Evolutionary conservation across 1,140 invertebrate genomes (phyloP).

Genomic region (Rhizoglyphus robini): DNA sequence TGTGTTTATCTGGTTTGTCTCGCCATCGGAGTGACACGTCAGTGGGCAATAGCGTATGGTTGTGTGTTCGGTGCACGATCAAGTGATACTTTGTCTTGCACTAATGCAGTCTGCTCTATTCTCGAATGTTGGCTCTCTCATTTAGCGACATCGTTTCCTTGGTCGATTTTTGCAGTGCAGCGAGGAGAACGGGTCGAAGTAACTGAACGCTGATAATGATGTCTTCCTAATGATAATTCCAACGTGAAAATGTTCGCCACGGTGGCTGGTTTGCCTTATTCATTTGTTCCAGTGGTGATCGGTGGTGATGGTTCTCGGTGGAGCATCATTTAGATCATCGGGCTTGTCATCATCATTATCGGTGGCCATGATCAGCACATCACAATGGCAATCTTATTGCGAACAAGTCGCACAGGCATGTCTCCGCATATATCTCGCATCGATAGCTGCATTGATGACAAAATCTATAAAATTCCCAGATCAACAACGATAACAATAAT

Average conservation of each 20-base stretch:
- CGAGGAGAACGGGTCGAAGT: background rate
- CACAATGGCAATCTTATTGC: background rate
- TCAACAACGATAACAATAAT: background rate
- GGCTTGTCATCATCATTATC: conserved; percentile 1
- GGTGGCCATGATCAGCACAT: conserved; percentile 9
- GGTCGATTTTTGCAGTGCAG: background rate
- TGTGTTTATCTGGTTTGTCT: background rate
- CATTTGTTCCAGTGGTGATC: background rate
- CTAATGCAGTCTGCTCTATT: background rate
- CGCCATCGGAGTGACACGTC: background rate
- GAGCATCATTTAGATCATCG: background rate
- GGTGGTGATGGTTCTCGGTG: background rate
- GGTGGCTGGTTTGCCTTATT: background rate
- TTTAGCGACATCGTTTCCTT: background rate
- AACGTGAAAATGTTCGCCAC: background rate
- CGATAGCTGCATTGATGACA: conserved; percentile 4
- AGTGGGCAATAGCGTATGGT: background rate
- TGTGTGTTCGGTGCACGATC: background rate
- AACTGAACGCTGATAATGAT: conserved; percentile 1
- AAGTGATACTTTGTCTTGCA: background rate
- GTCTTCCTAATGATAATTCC: conserved; percentile 5
- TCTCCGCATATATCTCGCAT: background rate
- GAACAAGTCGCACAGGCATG: background rate
- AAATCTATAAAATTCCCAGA: conserved; percentile 4
- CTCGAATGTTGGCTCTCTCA: background rate